Conservation (phyloP, 2,113 vertebrate species). For the Oceanites oceanicus region DNA sequence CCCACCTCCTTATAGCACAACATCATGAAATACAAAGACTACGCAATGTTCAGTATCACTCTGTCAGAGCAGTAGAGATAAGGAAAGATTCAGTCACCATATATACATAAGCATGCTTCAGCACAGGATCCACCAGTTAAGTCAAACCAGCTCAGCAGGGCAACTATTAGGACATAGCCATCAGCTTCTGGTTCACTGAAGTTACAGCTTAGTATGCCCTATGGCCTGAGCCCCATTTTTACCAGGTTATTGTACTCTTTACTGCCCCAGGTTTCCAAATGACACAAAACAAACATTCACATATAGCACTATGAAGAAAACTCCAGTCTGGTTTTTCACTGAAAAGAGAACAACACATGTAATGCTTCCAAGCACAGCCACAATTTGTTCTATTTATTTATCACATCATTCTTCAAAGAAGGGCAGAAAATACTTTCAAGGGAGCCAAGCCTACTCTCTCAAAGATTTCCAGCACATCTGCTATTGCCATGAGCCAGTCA, state of each 20-base stretch:
- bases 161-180: not conserved
- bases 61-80: fast-evolving
- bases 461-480: not conserved
- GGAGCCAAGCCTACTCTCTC: not conserved
- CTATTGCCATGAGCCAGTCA: not conserved
- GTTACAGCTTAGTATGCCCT: not conserved
- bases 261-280: not conserved
- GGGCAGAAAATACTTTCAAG: not conserved
- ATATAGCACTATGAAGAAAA: fast-evolving
- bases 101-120: not conserved
- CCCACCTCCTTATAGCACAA: not conserved
- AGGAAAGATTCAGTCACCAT: not conserved
- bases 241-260: not conserved
- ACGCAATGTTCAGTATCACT: fast-evolving
- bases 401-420: not conserved
- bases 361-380: not conserved
- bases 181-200: not conserved
- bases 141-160: not conserved
- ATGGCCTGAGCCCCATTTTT: not conserved
- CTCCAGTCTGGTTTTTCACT: not conserved
- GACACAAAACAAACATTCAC: not conserved
- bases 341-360: not conserved
- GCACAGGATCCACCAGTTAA: not conserved
- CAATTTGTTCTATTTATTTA: not conserved
- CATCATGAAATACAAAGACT: not conserved